A percentile compares a stretch with the other conserved stretches of the same genome.
Conservation (phyloP, 2,797 vertebrate species). For the Acipenser ruthenus region DNA sequence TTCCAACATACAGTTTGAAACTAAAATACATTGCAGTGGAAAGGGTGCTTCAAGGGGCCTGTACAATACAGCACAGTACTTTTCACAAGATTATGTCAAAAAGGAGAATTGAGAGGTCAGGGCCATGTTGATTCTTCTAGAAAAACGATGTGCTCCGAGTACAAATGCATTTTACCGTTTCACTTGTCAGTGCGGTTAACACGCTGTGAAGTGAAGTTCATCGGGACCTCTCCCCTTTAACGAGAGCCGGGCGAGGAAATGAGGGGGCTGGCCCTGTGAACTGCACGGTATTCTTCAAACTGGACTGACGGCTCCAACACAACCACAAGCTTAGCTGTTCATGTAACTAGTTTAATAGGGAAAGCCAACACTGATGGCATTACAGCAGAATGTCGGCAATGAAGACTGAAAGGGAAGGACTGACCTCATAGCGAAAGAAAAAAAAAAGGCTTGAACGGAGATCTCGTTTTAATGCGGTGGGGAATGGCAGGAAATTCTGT, state of each 20-base stretch:
- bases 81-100: conserved; percentile 27
- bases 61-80: background rate
- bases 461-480: too few relatives aligned
- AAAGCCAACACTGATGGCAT: too few relatives aligned
- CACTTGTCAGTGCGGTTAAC: background rate
- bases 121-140: conserved; percentile 4
- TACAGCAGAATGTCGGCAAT: too few relatives aligned
- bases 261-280: background rate
- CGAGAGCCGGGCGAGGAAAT: background rate
- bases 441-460: too few relatives aligned
- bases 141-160: background rate
- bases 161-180: background rate
- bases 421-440: too few relatives aligned
- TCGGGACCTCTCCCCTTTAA: background rate
- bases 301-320: background rate
- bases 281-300: background rate
- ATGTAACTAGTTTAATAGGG: too few relatives aligned
- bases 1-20: too few relatives aligned
- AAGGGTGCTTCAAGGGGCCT: too few relatives aligned
- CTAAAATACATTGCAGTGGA: too few relatives aligned
- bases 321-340: background rate
- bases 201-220: background rate
- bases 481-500: too few relatives aligned
- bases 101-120: conserved; percentile 20
- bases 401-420: too few relatives aligned